phyloP scores from a whole-genome alignment of 2,797 vertebrate species.

The Poecilia gillii region DNA sequence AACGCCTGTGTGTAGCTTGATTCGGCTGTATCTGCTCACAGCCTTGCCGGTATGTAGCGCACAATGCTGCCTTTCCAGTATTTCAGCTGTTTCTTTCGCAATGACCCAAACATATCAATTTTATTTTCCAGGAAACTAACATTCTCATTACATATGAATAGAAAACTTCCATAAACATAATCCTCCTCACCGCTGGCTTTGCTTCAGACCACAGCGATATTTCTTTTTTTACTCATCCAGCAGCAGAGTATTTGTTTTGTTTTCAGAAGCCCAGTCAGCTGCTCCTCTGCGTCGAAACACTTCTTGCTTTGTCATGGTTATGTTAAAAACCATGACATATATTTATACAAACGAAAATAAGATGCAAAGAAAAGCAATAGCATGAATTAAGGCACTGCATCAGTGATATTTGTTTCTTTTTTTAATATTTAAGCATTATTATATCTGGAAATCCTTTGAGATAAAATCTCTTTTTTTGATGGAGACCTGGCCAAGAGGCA shows the following conservation, averaged over 20 bases:
- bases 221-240: neutral
- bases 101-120: neutral
- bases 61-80: neutral
- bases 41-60: neutral
- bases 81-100: neutral
- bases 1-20: neutral
- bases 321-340: neutral
- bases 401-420: neutral
- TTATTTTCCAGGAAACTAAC: neutral
- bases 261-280: slow-evolving; percentile 1
- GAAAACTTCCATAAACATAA: neutral
- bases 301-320: neutral
- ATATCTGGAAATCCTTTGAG: neutral
- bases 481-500: neutral
- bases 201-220: neutral
- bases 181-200: neutral
- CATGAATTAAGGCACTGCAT: neutral
- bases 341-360: neutral
- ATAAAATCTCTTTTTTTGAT: neutral
- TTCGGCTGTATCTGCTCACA: neutral
- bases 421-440: neutral
- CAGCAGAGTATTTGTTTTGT: neutral
- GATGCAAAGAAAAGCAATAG: neutral
- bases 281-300: neutral
- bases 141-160: neutral